Base-by-base conservation (phyloP, 2,113 vertebrate species). In the Carlito syrichta region DNA sequence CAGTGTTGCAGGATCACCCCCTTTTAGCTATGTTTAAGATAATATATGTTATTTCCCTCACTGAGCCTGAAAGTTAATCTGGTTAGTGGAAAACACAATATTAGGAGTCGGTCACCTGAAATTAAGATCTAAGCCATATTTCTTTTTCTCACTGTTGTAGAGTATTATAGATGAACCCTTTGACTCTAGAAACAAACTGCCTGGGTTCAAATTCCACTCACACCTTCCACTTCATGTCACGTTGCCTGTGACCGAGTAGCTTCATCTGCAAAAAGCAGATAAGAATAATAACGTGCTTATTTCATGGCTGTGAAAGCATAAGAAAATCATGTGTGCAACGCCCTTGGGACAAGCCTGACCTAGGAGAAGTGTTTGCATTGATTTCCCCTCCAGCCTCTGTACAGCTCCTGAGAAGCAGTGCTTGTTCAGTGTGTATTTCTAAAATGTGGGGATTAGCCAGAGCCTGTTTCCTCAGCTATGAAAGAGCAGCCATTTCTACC, bases 1-100 rank as follows among this genome's bases (percentile, higher is more conserved):
- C 27, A 5, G 10, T 25, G 40, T 3, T 50, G 25, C 17, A 7
- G 0, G 0, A 50, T 35, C 2, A 6, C 4, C 56, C 6, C 12
- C 35, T 76, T 43, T 74, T 11, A 32, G 30, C 35, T 82, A 5
- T 11, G 2, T 40, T 54, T 79, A 50, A 43, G 35, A 30, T 12
- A n/a, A 12, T 10, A 25, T 1, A 14, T 5, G 4, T 12, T 48
- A 30, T 35, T 45, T 52, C 32, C 63, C 45, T 16, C 25, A 22
- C 9, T 45, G 35, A 45, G 43, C 38, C 54, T 40, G 50, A 52
- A 77, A 73, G 4, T 20, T 11, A 43, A 14, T 38, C 25, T 27
- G 38, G 9, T 58, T 50, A 17, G 73, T 45, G 48, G 78, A 62
- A 74, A 54, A 32, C 11, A 60, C 23, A 60, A 30, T 22, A 73